phyloP scores from a whole-genome alignment of 2,113 vertebrate species.

The Siniperca knerii region DNA sequence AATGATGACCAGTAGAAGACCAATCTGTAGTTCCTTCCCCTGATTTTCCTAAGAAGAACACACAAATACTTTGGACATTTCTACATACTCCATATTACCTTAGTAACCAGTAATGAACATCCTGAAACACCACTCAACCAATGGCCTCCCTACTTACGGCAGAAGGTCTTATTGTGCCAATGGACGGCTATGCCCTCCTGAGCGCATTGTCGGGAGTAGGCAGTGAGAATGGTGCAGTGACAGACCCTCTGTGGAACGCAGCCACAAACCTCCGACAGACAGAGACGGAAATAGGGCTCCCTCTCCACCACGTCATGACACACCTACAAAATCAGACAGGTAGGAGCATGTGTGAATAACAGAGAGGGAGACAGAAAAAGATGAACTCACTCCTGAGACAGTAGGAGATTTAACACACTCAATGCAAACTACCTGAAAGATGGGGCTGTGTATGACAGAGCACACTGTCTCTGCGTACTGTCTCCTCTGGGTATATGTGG shows the following conservation, averaged over 20 bases:
- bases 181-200: slow-evolving; percentile 79
- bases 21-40: not conserved
- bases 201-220: slow-evolving; percentile 88
- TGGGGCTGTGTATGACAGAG: slow-evolving; percentile 75
- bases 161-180: slow-evolving; percentile 91
- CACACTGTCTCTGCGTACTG: slow-evolving; percentile 85
- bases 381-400: not conserved
- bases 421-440: slow-evolving; percentile 87
- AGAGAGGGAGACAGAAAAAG: not conserved
- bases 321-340: slow-evolving; percentile 66
- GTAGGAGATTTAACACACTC: not conserved
- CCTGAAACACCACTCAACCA: not conserved
- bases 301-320: slow-evolving; percentile 89
- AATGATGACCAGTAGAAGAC: not conserved
- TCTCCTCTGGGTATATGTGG: slow-evolving; percentile 81
- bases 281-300: slow-evolving; percentile 84
- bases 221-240: slow-evolving; percentile 85
- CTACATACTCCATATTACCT: not conserved
- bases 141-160: slow-evolving; percentile 77
- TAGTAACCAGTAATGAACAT: not conserved
- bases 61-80: not conserved
- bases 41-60: not conserved
- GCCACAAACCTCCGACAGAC: slow-evolving; percentile 86
- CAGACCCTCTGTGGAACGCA: slow-evolving; percentile 80
- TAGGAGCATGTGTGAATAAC: not conserved